These are phyloP conservation scores for Trididemnum clinides DNA, from an alignment of 23 tunicate species.

Conservation along the genomic window DNA sequence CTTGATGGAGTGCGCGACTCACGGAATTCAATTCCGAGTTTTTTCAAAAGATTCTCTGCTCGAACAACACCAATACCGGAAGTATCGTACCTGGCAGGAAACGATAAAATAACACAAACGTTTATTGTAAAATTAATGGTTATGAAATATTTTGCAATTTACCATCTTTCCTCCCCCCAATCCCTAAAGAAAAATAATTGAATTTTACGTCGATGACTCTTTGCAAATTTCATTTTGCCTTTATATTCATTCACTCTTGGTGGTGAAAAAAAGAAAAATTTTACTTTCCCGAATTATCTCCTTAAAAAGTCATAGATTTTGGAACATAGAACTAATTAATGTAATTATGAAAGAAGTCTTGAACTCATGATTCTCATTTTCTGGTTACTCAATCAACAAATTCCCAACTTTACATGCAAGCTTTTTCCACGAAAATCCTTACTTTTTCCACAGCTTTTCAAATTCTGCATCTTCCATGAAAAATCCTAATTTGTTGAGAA, in stretches of 20 bases:
- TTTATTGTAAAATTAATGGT: background rate
- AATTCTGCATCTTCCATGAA: conserved; percentile 89
- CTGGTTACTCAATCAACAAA: no score
- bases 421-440: no score
- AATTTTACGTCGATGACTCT: background rate
- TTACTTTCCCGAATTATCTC: no score
- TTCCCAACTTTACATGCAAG: no score
- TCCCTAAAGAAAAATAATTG: background rate
- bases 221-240: background rate
- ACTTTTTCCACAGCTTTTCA: conserved; percentile 90
- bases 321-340: no score
- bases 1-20: conserved; percentile 63
- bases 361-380: no score
- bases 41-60: conserved; percentile 69
- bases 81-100: conserved; percentile 52
- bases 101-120: background rate
- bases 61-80: conserved; percentile 69
- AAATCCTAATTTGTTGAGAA: conserved; percentile 79
- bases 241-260: background rate
- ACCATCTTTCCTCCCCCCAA: no score
- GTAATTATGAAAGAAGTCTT: no score
- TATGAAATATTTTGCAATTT: background rate
- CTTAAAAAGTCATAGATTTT: no score
- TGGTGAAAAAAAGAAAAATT: no score
- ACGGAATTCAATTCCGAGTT: conserved; percentile 86